phyloP scores from a whole-genome alignment of 64 coral and sea anemone genomes.

The Stylophora pistillata region DNA sequence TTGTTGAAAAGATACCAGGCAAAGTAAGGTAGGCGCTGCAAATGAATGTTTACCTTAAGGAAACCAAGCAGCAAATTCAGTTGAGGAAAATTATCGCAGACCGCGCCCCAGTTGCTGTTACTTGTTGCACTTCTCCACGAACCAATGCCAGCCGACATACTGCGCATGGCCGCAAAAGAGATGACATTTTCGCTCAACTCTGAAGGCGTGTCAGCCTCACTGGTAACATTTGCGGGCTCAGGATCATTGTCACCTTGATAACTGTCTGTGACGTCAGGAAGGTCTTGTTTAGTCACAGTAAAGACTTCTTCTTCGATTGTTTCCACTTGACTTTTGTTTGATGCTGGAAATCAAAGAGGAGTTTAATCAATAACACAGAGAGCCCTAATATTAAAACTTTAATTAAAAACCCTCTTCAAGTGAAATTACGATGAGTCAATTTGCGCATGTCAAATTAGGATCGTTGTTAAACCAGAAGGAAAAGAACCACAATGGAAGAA shows the following conservation, averaged over 20 bases:
- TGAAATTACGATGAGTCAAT: too few relatives aligned
- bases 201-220: slow-evolving; percentile 71
- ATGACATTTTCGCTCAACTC: slow-evolving; percentile 59
- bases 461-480: background rate
- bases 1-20: too few relatives aligned
- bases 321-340: slow-evolving; percentile 71
- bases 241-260: slow-evolving; percentile 31
- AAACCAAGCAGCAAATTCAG: slow-evolving; percentile 80
- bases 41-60: slow-evolving; percentile 61
- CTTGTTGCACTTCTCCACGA: slow-evolving; percentile 88
- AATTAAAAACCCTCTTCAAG: background rate
- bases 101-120: slow-evolving; percentile 68
- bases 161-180: slow-evolving; percentile 78
- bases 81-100: slow-evolving; percentile 87
- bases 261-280: slow-evolving; percentile 26
- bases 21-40: too few relatives aligned
- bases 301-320: slow-evolving; percentile 85
- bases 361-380: too few relatives aligned
- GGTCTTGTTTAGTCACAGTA: slow-evolving; percentile 47
- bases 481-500: background rate
- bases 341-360: slow-evolving; percentile 36
- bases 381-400: background rate
- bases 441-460: too few relatives aligned
- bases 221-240: slow-evolving; percentile 24
- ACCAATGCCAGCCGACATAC: slow-evolving; percentile 71